Evolutionary conservation across 2,797 vertebrate genomes (phyloP), one percentile per base, ranked within the genome.

Genomic region (Neoniphon sammara): DNA sequence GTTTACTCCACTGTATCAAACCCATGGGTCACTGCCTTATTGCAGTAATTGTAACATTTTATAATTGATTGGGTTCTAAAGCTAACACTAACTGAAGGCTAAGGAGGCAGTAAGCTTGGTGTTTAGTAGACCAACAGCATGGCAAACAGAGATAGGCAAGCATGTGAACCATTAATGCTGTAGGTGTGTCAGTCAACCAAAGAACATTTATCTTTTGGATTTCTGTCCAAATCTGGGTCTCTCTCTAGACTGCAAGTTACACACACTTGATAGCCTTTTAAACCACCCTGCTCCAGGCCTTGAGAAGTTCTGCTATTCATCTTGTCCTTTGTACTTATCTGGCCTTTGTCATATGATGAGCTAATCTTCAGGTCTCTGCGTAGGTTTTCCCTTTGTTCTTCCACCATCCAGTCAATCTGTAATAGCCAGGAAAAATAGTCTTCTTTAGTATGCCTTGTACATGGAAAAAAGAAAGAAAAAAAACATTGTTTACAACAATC

Each of bases 171-270:
- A 14, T 25, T 53, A 62, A 60, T 55, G 36, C 27, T 73, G 50
- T 59, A 64, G 66, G 64, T 75, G 39, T 66, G 64, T 85, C 64
- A 72, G 66, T 68, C 72, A 66, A 49, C 67, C 66, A 82, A 46
- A 64, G 56, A 76, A 70, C 39, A 81, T 75, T 80, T 73, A 66
- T 75, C 59, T 59, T 72, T 78, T 75, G 9, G 50, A 30, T 68
- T 63, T 71, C 31, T 20, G 10, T 81, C 62, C 18, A 77, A 78
- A 49, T 23, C 2, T 4, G 0, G 53, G 57, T 44, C 42, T 44
- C 59, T 67, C 12, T 21, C 17, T 64, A 60, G 46, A 50, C 31
- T 61, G 71, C 23, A 21, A 70, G 52, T 58, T 54, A 59, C 42
- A 60, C 49, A 61, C 46, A 56, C 39, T 10, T 10, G 0, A 42